These are phyloP conservation scores for Fragum sueziense DNA, from an alignment of 2,888 invertebrate species.

Conservation along the genomic window DNA sequence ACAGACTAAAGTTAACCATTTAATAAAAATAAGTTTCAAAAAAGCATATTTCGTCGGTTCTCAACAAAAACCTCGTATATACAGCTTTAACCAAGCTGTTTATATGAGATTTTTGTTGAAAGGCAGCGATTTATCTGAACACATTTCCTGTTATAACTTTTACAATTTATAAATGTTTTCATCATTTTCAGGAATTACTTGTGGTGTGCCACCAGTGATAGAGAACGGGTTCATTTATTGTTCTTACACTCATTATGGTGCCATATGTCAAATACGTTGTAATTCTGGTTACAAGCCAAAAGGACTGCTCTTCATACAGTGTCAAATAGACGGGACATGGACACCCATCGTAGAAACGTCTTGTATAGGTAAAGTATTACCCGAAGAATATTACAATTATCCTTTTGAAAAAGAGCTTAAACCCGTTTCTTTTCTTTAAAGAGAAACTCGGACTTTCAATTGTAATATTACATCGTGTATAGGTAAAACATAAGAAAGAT, in stretches of 20 bases:
- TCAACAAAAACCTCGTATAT: too few relatives aligned
- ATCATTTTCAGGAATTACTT: neutral
- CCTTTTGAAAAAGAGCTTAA: too few relatives aligned
- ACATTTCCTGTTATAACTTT: too few relatives aligned
- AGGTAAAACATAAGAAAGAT: neutral
- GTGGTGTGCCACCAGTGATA: neutral
- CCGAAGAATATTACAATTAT: neutral
- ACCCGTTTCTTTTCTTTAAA: neutral
- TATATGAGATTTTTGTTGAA: too few relatives aligned
- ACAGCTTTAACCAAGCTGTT: too few relatives aligned
- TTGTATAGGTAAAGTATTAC: slow-evolving; percentile 25
- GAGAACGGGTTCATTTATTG: slow-evolving; percentile 13
- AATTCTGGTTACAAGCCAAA: neutral
- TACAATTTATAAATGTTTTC: too few relatives aligned
- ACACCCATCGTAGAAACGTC: neutral
- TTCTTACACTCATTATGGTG: neutral
- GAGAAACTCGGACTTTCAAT: neutral
- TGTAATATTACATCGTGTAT: neutral
- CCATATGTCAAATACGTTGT: slow-evolving; percentile 6
- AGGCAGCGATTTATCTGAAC: too few relatives aligned
- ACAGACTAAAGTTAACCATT: too few relatives aligned
- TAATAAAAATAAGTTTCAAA: too few relatives aligned
- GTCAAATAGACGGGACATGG: slow-evolving; percentile 31
- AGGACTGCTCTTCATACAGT: slow-evolving; percentile 16
- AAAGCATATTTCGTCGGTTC: too few relatives aligned